These are phyloP conservation scores for Melopsittacus undulatus DNA, from an alignment of 2,797 vertebrate species.

Conservation along the genomic window DNA sequence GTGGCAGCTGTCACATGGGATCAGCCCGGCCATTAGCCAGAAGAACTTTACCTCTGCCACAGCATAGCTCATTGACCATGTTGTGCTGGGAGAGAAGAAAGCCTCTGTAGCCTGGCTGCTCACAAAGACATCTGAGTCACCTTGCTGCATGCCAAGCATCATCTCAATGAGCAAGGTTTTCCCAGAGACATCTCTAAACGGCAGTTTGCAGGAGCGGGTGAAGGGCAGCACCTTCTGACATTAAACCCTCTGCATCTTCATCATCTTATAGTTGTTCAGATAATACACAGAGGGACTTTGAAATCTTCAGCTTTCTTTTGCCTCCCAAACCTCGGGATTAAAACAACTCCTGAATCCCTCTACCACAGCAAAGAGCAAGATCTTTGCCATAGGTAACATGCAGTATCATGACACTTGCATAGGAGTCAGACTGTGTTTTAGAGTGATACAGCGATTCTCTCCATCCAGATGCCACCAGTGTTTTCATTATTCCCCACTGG, in stretches of 20 bases:
- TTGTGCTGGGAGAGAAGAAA: not conserved
- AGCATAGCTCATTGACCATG: not conserved
- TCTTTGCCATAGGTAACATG: not conserved
- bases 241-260: not conserved
- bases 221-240: not conserved
- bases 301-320: not conserved
- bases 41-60: not conserved
- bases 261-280: not conserved
- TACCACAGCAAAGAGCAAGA: rapidly evolving
- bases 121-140: too few species aligned
- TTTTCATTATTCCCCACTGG: not conserved
- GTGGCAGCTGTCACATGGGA: not conserved
- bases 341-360: not conserved
- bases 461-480: not conserved
- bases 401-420: not conserved
- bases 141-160: too few species aligned
- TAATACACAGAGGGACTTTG: not conserved
- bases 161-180: too few species aligned
- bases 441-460: not conserved
- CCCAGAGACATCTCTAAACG: too few species aligned
- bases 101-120: too few species aligned
- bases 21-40: not conserved
- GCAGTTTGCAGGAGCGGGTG: too few species aligned
- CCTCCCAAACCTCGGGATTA: not conserved
- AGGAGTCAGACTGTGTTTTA: not conserved